These are phyloP conservation scores for Fundulus diaphanus DNA, from an alignment of 2,797 vertebrate species.

Conservation along the genomic window DNA sequence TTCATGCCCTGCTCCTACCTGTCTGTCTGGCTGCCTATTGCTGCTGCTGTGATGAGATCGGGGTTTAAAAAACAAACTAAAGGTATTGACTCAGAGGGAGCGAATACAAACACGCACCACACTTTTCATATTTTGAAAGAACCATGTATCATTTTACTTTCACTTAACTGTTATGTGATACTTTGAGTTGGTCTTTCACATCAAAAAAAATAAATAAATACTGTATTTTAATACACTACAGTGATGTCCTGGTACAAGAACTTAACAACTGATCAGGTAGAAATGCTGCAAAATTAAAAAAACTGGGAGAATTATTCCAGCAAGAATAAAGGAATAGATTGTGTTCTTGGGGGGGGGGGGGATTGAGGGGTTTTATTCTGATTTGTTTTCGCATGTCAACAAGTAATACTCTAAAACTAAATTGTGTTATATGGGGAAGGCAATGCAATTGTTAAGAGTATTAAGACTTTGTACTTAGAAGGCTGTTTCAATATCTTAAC, in stretches of 20 bases:
- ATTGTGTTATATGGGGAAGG: background rate
- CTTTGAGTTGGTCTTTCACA: background rate
- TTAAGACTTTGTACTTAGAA: background rate
- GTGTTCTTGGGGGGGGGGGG: background rate
- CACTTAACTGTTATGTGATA: background rate
- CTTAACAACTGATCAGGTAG: background rate
- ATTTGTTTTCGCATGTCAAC: background rate
- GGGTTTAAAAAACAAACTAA: too few relatives aligned
- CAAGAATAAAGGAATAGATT: background rate
- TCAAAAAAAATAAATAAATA: background rate
- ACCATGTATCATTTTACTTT: background rate
- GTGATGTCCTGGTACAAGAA: background rate
- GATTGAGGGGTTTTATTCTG: background rate
- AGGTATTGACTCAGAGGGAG: background rate
- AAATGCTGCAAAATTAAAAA: background rate
- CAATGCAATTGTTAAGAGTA: background rate
- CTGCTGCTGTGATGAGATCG: too few relatives aligned
- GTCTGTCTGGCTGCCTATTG: too few relatives aligned
- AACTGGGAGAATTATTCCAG: background rate
- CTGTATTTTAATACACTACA: background rate
- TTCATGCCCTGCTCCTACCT: background rate
- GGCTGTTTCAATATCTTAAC: background rate
- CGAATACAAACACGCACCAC: background rate
- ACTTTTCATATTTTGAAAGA: background rate
- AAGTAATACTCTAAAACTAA: background rate